Evolutionary conservation across 1,140 invertebrate genomes (phyloP).

Genomic region (Anagrus nilaparvatae): DNA sequence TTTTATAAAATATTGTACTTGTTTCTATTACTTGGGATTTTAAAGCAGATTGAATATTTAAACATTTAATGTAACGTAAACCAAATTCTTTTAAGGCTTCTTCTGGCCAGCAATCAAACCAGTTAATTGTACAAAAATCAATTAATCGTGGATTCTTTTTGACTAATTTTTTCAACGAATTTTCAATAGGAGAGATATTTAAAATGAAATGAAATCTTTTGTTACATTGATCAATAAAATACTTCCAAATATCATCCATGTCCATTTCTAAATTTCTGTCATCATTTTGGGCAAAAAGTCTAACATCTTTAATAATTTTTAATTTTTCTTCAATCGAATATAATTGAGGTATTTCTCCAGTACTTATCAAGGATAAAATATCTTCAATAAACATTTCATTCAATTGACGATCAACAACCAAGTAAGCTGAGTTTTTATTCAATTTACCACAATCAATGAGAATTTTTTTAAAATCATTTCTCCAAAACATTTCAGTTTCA

Average conservation of each 20-base stretch:
- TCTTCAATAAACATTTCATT: slow-evolving; percentile 51
- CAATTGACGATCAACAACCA: slow-evolving; percentile 52
- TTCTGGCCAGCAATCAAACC: slow-evolving; percentile 62
- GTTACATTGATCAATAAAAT: slow-evolving; percentile 51
- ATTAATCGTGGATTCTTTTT: slow-evolving; percentile 20
- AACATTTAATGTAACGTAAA: slow-evolving; percentile 49
- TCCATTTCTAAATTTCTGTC: slow-evolving; percentile 46
- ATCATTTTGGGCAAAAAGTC: slow-evolving; percentile 39
- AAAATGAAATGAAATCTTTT: slow-evolving; percentile 58
- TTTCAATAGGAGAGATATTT: slow-evolving; percentile 52
- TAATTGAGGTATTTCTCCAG: slow-evolving; percentile 53
- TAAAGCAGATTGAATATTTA: slow-evolving; percentile 40
- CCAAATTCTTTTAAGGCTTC: slow-evolving; percentile 61
- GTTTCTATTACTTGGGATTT: slow-evolving; percentile 40
- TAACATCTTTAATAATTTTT: slow-evolving; percentile 45
- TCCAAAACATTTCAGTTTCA: slow-evolving; percentile 46
- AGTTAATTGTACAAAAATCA: slow-evolving; percentile 31
- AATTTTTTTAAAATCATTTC: slow-evolving; percentile 50
- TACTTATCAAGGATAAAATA: slow-evolving; percentile 51
- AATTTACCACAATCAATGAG: slow-evolving; percentile 43
- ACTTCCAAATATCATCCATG: slow-evolving; percentile 47
- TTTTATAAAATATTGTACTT: slow-evolving; percentile 52
- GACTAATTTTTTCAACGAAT: slow-evolving; percentile 39
- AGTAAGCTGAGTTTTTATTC: slow-evolving; percentile 45
- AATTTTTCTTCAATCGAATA: slow-evolving; percentile 51